Percentiles rank a stretch among this genome's conserved stretches.
Conservation (phyloP, 1,140 invertebrate species). For the Anadara kagoshimensis region DNA sequence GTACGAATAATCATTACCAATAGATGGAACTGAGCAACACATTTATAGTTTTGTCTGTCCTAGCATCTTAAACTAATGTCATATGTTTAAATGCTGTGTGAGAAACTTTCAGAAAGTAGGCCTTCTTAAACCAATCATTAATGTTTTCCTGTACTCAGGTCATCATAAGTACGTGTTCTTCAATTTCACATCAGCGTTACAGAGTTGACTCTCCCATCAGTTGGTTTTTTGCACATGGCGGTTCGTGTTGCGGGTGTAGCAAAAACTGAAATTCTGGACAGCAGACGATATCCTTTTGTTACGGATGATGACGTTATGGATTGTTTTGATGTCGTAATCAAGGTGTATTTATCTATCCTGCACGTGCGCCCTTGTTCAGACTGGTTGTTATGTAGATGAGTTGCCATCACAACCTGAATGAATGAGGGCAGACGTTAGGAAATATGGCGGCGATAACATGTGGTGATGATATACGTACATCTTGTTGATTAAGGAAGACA, state of each 20-base stretch:
- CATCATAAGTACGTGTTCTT: not conserved
- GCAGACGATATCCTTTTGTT: no score
- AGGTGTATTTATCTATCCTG: not conserved
- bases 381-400: slow-evolving; percentile 66
- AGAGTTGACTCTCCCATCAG: not conserved
- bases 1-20: no score
- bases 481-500: no score
- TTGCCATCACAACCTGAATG: slow-evolving; percentile 74
- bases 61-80: no score
- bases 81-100: not conserved
- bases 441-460: no score
- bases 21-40: no score
- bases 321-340: slow-evolving; percentile 8
- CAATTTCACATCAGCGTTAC: not conserved
- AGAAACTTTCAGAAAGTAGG: slow-evolving; percentile 18
- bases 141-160: no score
- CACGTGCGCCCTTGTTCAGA: slow-evolving; percentile 68
- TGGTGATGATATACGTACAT: no score
- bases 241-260: not conserved
- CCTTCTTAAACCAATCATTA: slow-evolving; percentile 16
- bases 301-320: not conserved
- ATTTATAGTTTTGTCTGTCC: no score
- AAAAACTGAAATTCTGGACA: not conserved
- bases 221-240: not conserved
- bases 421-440: slow-evolving; percentile 65